Percentiles rank a stretch among this genome's conserved stretches.
These are phyloP conservation scores for Panagrolaimus sp. DNA, from an alignment of 1,140 invertebrate species.

Conservation along the genomic window DNA sequence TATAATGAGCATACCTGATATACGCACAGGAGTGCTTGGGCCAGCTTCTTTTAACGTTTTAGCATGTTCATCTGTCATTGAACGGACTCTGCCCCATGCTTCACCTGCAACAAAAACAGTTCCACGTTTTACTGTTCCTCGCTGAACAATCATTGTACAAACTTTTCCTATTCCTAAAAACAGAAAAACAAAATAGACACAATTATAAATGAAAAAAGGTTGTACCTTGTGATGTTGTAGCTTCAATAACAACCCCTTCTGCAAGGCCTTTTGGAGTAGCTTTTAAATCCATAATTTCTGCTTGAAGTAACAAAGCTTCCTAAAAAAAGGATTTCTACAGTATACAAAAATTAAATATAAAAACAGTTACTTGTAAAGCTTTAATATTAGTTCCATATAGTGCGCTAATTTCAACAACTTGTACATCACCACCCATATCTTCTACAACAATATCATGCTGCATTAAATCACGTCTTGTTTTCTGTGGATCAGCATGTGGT, in stretches of 20 bases:
- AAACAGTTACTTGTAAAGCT: constrained; percentile 29
- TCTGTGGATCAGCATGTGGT: constrained; percentile 68
- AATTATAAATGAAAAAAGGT: constrained; percentile 58
- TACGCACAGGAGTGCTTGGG: constrained; percentile 76
- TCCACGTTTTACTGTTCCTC: constrained; percentile 79
- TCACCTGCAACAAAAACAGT: constrained; percentile 74
- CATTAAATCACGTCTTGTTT: constrained; percentile 61
- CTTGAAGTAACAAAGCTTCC: constrained; percentile 75
- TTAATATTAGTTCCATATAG: constrained; percentile 62
- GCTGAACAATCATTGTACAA: constrained; percentile 77
- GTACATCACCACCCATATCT: constrained; percentile 81
- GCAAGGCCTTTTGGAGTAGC: constrained; percentile 69
- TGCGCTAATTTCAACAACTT: constrained; percentile 84
- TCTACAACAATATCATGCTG: constrained; percentile 76
- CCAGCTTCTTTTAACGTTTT: constrained; percentile 66
- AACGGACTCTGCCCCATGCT: constrained; percentile 64
- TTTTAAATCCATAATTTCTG: constrained; percentile 79
- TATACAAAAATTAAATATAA: constrained; percentile 10
- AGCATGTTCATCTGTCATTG: constrained; percentile 76
- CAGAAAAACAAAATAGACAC: constrained; percentile 19
- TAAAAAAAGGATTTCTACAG: constrained; percentile 64
- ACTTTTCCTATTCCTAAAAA: constrained; percentile 67
- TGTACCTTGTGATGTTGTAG: constrained; percentile 69
- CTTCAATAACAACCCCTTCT: constrained; percentile 84
- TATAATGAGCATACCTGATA: too few relatives aligned